Conservation (phyloP, 2,888 invertebrate species). For the Nematopogon swammerdamellus region DNA sequence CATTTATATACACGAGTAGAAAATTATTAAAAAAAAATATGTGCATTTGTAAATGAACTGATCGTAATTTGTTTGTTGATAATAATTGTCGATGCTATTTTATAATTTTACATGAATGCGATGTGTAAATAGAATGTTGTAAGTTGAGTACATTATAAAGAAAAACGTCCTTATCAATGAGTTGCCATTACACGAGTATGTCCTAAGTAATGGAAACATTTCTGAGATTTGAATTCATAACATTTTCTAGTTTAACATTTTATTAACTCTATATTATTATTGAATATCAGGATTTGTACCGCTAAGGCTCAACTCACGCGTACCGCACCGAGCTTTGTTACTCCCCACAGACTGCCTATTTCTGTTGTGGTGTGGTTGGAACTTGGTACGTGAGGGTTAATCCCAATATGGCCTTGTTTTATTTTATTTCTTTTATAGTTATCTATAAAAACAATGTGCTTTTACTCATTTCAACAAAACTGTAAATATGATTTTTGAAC, state of each 20-base stretch:
- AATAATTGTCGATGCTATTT: neutral
- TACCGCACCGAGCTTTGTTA: too few relatives aligned
- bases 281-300: neutral
- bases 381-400: too few relatives aligned
- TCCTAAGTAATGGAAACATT: neutral
- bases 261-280: slow-evolving; percentile 12
- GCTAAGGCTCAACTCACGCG: too few relatives aligned
- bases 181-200: neutral
- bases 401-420: too few relatives aligned
- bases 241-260: slow-evolving; percentile 21
- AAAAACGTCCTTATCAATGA: slow-evolving; percentile 26
- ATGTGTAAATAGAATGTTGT: slow-evolving; percentile 1
- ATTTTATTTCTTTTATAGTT: slow-evolving; percentile 16
- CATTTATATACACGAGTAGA: neutral
- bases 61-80: neutral
- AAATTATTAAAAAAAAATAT: neutral
- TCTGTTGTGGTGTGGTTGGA: too few relatives aligned
- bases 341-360: too few relatives aligned
- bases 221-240: slow-evolving; percentile 13
- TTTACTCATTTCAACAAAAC: slow-evolving; percentile 47
- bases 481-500: slow-evolving; percentile 60
- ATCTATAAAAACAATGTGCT: slow-evolving; percentile 47
- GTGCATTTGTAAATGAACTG: neutral
- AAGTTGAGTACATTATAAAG: slow-evolving; percentile 18
- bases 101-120: slow-evolving; percentile 1